Evolutionary conservation across 1,140 invertebrate species (phyloP).

Genomic region (Drosophila asahinai): DNA sequence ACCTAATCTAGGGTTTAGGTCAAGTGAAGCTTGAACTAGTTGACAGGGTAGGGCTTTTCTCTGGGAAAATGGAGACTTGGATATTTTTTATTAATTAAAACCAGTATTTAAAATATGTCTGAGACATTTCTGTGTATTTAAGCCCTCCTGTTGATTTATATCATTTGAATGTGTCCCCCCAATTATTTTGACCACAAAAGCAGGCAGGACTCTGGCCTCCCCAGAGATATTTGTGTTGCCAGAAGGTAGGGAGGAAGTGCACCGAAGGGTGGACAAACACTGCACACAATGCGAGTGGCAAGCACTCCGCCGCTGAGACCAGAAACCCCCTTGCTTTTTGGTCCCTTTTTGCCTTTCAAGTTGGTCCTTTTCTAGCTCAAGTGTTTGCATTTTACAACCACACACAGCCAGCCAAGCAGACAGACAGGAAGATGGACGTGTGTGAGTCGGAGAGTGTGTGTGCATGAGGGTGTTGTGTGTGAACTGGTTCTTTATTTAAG

Average conservation of each 20-base stretch:
- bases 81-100: slow-evolving; percentile 13
- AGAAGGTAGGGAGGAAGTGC: neutral
- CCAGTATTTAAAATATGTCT: slow-evolving; percentile 1
- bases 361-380: slow-evolving; percentile 66
- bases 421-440: slow-evolving; percentile 2
- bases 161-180: slow-evolving; percentile 41
- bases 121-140: neutral
- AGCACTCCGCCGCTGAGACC: slow-evolving; percentile 25
- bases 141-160: slow-evolving; percentile 23
- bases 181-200: slow-evolving; percentile 51
- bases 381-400: slow-evolving; percentile 81
- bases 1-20: slow-evolving; percentile 12
- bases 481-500: slow-evolving; percentile 58
- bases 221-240: slow-evolving; percentile 13
- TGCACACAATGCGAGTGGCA: slow-evolving; percentile 41
- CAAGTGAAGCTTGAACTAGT: neutral
- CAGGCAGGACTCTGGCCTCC: slow-evolving; percentile 10
- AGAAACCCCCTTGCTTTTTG: neutral
- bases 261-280: slow-evolving; percentile 32
- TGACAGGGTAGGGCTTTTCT: neutral
- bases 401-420: slow-evolving; percentile 36
- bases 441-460: slow-evolving; percentile 19
- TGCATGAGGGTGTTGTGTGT: slow-evolving; percentile 37
- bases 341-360: slow-evolving; percentile 60
- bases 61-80: neutral